phyloP scores from a whole-genome alignment of 2,113 vertebrate species.

The Peromyscus polionotus region DNA sequence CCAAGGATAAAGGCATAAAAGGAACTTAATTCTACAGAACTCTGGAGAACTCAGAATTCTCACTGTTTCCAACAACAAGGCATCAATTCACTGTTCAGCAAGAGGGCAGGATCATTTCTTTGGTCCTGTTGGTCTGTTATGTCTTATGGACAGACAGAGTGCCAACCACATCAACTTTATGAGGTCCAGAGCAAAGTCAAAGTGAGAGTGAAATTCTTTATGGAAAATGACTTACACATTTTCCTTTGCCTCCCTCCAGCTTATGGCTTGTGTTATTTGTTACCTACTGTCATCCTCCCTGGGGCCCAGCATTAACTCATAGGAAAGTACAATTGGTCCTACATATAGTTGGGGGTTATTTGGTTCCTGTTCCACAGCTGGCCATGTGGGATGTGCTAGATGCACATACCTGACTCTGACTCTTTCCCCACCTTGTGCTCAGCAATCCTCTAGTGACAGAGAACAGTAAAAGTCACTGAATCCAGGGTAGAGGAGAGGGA shows the following conservation, averaged over 20 bases:
- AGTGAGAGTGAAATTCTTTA: background rate
- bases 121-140: background rate
- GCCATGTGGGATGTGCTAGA: background rate
- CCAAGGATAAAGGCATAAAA: background rate
- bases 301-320: background rate
- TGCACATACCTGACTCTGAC: background rate
- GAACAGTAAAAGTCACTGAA: background rate
- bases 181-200: background rate
- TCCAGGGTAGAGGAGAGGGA: background rate
- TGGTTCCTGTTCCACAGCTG: background rate
- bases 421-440: background rate
- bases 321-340: background rate
- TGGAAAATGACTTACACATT: background rate
- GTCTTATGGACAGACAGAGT: background rate
- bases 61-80: background rate
- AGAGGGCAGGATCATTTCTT: background rate
- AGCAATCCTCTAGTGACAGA: background rate
- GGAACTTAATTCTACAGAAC: background rate
- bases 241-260: background rate
- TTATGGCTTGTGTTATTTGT: background rate
- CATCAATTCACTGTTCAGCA: background rate
- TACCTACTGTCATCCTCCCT: background rate
- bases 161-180: background rate
- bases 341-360: background rate
- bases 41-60: background rate